A percentile compares a stretch with the other conserved stretches of the same genome.
Conservation (phyloP, 2,797 vertebrate genomes). For the Pristis pectinata region DNA sequence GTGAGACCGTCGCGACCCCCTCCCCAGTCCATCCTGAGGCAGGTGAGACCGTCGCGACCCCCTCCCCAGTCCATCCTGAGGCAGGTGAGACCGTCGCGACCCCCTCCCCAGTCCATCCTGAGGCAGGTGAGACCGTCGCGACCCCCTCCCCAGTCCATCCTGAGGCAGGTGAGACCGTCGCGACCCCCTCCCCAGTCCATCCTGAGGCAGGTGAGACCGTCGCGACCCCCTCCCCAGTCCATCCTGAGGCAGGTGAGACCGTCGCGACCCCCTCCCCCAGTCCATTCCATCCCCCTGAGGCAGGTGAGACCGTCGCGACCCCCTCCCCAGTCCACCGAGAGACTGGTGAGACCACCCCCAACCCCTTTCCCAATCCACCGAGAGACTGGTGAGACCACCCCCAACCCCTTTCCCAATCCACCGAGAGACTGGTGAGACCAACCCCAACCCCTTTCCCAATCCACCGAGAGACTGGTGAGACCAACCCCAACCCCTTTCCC, state of each 20-base stretch:
- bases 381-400: background rate
- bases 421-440: background rate
- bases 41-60: conserved; percentile 60
- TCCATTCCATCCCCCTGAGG: background rate
- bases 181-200: too few species aligned
- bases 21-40: conserved; percentile 90
- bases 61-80: background rate
- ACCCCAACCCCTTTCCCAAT: too few species aligned
- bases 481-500: too few species aligned
- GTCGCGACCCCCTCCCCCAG: too few species aligned
- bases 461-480: background rate
- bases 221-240: background rate
- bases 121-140: background rate
- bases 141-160: too few species aligned
- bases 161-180: background rate
- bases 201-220: conserved; percentile 77
- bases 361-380: too few species aligned
- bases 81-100: too few species aligned
- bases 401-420: too few species aligned
- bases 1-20: too few species aligned
- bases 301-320: background rate
- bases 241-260: background rate
- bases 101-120: background rate
- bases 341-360: conserved; percentile 69
- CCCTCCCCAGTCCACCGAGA: conserved; percentile 43